Evolutionary conservation across 2,888 invertebrate genomes (phyloP).

Genomic region (Peribatodes rhomboidaria): DNA sequence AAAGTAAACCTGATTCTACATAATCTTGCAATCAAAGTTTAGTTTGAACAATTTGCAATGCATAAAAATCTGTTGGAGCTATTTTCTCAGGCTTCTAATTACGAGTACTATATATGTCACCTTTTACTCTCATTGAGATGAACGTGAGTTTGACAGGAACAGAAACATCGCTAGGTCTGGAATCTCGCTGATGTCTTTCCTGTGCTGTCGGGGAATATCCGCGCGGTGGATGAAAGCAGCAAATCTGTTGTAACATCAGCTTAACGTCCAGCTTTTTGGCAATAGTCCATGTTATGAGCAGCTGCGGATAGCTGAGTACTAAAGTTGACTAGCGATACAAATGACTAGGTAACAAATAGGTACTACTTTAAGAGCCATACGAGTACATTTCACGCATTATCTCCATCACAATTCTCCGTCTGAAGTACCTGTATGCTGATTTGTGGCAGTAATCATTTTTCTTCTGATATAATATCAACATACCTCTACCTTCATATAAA

Average conservation of each 20-base stretch:
- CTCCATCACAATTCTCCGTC: too few species aligned
- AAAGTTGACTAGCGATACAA: not conserved
- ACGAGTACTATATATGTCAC: not conserved
- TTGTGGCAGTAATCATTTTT: too few species aligned
- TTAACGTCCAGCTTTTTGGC: slow-evolving; percentile 70
- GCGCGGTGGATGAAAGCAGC: slow-evolving; percentile 66
- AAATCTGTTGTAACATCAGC: slow-evolving; percentile 84
- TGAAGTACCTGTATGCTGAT: too few species aligned
- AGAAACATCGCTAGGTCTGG: not conserved
- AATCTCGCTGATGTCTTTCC: slow-evolving; percentile 13
- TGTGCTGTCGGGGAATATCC: slow-evolving; percentile 63
- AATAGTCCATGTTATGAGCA: slow-evolving; percentile 52
- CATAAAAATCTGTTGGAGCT: not conserved
- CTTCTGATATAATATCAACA: too few species aligned
- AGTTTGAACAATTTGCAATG: too few species aligned
- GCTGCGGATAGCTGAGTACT: not conserved
- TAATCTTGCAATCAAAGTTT: not conserved
- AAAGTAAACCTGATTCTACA: not conserved
- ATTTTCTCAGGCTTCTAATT: not conserved
- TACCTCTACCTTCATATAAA: too few species aligned
- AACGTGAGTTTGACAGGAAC: not conserved
- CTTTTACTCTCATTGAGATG: not conserved
- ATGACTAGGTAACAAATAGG: too few species aligned
- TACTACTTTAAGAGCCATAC: too few species aligned
- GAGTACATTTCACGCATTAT: too few species aligned